phyloP scores from a whole-genome alignment of 2,797 vertebrate species.

The Cryptoprocta ferox region DNA sequence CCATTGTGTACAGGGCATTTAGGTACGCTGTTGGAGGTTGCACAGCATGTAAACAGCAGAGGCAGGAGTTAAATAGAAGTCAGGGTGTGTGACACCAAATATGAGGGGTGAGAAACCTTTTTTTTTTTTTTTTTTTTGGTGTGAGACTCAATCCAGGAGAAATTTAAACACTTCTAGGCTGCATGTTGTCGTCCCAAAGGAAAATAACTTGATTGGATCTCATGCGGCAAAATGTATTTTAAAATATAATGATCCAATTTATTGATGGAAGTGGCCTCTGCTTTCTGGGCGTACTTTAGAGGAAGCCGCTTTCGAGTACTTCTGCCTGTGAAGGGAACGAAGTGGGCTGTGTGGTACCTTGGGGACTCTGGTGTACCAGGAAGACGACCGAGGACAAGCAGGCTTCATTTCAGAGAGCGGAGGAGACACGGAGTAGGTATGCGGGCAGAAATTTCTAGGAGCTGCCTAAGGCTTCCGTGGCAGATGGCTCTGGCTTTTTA shows the following conservation, averaged over 20 bases:
- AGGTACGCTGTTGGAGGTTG: background rate
- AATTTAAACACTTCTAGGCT: background rate
- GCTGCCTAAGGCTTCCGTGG: background rate
- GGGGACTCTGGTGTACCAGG: background rate
- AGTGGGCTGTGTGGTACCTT: background rate
- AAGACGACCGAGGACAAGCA: background rate
- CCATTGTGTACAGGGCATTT: background rate
- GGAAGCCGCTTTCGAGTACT: background rate
- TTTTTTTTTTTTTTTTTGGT: background rate
- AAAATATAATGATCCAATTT: background rate
- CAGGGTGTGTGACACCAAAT: background rate
- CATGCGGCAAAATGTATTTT: background rate
- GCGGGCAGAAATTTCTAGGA: background rate
- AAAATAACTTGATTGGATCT: slow-evolving; percentile 44
- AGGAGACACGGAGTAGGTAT: background rate
- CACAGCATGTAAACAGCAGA: background rate
- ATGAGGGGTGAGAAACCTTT: background rate
- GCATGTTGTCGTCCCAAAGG: background rate
- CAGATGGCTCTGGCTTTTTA: background rate
- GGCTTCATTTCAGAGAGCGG: background rate
- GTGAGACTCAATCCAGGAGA: background rate
- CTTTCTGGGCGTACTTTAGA: background rate
- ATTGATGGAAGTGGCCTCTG: background rate
- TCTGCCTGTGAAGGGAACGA: background rate
- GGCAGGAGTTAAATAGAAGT: background rate